Conservation (phyloP, 2,888 invertebrate genomes). For the Aethes cnicana region DNA sequence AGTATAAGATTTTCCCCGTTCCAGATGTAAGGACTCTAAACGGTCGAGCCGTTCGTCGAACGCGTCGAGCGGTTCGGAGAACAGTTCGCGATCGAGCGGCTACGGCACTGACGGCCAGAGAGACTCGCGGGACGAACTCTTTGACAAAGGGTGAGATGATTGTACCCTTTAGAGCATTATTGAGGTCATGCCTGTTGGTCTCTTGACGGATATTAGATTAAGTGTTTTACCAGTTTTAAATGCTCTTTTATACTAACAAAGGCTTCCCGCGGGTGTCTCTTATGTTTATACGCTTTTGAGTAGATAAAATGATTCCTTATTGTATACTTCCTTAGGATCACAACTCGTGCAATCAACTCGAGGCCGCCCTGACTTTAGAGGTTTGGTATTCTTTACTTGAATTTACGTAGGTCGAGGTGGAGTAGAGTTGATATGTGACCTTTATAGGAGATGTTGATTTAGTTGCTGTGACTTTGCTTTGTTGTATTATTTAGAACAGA, state of each 20-base stretch:
- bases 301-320: background rate
- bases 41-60: constrained; percentile 73
- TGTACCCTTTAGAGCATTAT: constrained; percentile 1
- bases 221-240: background rate
- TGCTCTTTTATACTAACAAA: constrained; percentile 46
- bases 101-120: constrained; percentile 69
- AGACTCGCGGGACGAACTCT: constrained; percentile 60
- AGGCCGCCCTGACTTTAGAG: too few species aligned
- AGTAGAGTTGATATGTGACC: too few species aligned
- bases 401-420: too few species aligned
- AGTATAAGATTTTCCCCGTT: constrained; percentile 22
- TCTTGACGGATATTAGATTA: too few species aligned
- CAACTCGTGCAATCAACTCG: too few species aligned
- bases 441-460: too few species aligned
- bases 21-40: constrained; percentile 49
- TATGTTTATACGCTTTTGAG: background rate
- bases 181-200: too few species aligned
- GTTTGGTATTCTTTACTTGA: too few species aligned
- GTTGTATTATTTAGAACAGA: too few species aligned
- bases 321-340: too few species aligned
- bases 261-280: constrained; percentile 7
- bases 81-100: constrained; percentile 74
- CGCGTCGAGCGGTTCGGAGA: constrained; percentile 71
- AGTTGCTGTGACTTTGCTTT: too few species aligned
- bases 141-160: constrained; percentile 70